These are phyloP conservation scores for Ophioninae sp. DNA, from an alignment of 2,888 invertebrate species.

Conservation along the genomic window DNA sequence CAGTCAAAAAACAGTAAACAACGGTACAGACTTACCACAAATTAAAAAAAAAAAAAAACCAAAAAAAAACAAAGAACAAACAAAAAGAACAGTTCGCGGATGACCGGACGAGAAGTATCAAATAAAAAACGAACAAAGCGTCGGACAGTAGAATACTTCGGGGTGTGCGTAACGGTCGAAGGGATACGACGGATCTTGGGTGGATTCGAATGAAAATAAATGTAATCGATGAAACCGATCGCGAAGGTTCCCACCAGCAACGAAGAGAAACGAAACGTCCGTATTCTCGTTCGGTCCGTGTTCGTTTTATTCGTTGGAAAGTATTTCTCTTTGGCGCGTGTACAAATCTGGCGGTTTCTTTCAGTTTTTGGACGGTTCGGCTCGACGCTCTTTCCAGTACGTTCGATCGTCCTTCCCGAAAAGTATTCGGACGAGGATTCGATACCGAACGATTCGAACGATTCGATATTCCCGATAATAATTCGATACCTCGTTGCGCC, in stretches of 20 bases:
- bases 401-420: background rate
- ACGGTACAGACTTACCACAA: conserved; percentile 46
- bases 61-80: no score
- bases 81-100: background rate
- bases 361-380: no score
- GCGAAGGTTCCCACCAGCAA: conserved; percentile 11
- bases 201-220: conserved; percentile 60
- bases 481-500: conserved; percentile 43
- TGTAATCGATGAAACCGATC: conserved; percentile 32
- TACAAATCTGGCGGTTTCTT: no score
- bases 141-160: conserved; percentile 3
- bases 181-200: conserved; percentile 36
- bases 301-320: background rate
- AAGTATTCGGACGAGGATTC: conserved; percentile 31
- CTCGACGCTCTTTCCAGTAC: no score
- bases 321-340: background rate
- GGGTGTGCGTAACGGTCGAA: background rate
- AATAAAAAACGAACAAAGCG: conserved; percentile 22
- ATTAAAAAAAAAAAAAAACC: conserved; percentile 39
- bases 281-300: background rate
- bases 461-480: conserved; percentile 8
- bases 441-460: conserved; percentile 30
- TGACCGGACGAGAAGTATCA: conserved; percentile 1
- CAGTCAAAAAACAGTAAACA: conserved; percentile 46
- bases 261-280: conserved; percentile 18